Percentiles rank a stretch among this genome's conserved stretches.
These are phyloP conservation scores for Oikopleura albicans DNA, from an alignment of 23 tunicate genomes.

Conservation along the genomic window DNA sequence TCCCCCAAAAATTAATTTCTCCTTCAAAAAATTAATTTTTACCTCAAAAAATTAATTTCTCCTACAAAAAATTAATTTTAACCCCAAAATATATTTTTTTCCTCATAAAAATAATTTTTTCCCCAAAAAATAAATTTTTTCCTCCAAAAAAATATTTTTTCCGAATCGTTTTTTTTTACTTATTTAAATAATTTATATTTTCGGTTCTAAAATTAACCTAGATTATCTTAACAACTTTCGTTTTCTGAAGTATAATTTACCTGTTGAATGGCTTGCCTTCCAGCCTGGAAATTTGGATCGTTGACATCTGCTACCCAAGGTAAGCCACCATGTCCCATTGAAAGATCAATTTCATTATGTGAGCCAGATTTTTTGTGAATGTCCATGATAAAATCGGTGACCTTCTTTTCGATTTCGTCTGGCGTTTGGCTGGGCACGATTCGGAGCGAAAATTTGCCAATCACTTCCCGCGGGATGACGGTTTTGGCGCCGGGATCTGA, in stretches of 20 bases:
- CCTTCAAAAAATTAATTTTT: too few species aligned
- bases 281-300: constrained; percentile 72
- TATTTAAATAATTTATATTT: too few species aligned
- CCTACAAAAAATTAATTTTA: too few species aligned
- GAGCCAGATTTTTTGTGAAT: constrained; percentile 37
- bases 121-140: too few species aligned
- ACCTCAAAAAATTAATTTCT: too few species aligned
- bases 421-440: constrained; percentile 79
- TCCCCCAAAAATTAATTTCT: too few species aligned
- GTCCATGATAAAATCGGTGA: constrained; percentile 35
- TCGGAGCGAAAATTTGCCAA: constrained; percentile 91
- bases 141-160: not conserved
- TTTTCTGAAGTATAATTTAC: too few species aligned
- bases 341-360: constrained; percentile 33
- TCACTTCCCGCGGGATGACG: constrained; percentile 83
- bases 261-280: constrained; percentile 62
- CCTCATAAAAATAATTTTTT: too few species aligned
- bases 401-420: constrained; percentile 55
- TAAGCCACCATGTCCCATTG: constrained; percentile 86
- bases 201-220: too few species aligned
- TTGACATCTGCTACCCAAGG: constrained; percentile 95
- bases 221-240: too few species aligned
- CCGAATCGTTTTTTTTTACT: too few species aligned
- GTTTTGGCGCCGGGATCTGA: constrained; percentile 71
- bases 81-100: too few species aligned